These are phyloP conservation scores for Ceuthmochares aereus DNA, from an alignment of 2,113 vertebrate species.

Conservation along the genomic window DNA sequence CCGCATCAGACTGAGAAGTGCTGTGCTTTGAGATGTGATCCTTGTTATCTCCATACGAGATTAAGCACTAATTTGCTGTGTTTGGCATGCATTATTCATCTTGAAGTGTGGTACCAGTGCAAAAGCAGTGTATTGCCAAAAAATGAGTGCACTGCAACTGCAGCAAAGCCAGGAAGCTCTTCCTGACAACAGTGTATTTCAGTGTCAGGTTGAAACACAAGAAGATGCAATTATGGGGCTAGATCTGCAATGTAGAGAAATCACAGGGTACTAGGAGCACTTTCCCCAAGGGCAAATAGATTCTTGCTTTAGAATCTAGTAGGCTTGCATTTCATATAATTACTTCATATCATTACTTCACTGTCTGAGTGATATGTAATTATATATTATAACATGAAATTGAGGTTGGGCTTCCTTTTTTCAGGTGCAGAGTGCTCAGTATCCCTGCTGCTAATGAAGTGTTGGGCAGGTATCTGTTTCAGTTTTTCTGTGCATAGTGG, in stretches of 20 bases:
- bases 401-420: background rate
- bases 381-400: background rate
- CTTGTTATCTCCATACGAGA: background rate
- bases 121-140: background rate
- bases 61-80: background rate
- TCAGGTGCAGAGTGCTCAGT: accelerated
- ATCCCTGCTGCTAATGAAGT: accelerated
- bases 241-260: slow-evolving; percentile 16
- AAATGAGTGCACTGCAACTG: background rate
- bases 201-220: background rate
- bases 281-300: background rate
- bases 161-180: background rate
- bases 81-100: background rate
- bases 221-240: background rate
- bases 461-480: accelerated
- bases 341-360: background rate
- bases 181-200: background rate
- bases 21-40: background rate
- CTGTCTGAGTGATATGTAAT: background rate
- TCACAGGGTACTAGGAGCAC: background rate
- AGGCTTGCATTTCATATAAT: background rate
- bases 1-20: background rate
- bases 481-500: accelerated
- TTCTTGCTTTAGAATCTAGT: background rate
- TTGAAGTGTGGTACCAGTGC: background rate